Percentiles rank a stretch among this genome's conserved stretches.
phyloP scores from a whole-genome alignment of 2,797 vertebrate species.

The Ispidina lecontei region DNA sequence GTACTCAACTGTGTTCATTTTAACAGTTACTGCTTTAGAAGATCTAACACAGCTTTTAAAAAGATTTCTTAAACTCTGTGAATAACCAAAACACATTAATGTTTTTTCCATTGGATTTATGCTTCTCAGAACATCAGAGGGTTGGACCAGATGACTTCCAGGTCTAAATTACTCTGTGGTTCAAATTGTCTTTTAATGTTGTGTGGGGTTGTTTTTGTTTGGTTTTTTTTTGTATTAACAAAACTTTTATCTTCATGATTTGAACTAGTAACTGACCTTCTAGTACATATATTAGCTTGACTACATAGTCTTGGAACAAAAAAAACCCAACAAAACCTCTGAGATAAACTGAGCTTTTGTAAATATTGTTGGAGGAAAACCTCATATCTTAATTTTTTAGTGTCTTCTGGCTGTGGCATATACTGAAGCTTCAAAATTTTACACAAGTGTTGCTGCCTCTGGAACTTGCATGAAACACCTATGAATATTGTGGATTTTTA shows the following conservation, averaged over 20 bases:
- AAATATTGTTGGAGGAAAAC: neutral
- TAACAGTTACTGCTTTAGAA: neutral
- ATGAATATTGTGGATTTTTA: neutral
- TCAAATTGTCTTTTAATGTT: neutral
- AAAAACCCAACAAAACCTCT: rapidly evolving
- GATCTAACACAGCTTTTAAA: neutral
- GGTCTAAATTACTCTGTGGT: neutral
- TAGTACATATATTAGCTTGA: neutral
- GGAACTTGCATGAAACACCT: neutral
- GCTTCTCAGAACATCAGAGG: neutral
- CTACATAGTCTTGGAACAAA: neutral
- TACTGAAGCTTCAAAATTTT: neutral
- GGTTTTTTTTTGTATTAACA: neutral
- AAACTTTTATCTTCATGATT: neutral
- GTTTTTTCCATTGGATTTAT: neutral
- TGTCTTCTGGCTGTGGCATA: neutral
- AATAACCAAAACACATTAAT: no score
- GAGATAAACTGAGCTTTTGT: neutral
- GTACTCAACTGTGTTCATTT: neutral
- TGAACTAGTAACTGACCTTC: neutral
- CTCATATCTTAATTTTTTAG: neutral
- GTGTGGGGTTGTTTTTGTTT: no score
- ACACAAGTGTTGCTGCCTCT: neutral
- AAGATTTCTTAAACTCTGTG: neutral
- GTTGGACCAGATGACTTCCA: neutral